Base-by-base conservation (phyloP, 2,797 vertebrate genomes). In the Antennarius maculatus region DNA sequence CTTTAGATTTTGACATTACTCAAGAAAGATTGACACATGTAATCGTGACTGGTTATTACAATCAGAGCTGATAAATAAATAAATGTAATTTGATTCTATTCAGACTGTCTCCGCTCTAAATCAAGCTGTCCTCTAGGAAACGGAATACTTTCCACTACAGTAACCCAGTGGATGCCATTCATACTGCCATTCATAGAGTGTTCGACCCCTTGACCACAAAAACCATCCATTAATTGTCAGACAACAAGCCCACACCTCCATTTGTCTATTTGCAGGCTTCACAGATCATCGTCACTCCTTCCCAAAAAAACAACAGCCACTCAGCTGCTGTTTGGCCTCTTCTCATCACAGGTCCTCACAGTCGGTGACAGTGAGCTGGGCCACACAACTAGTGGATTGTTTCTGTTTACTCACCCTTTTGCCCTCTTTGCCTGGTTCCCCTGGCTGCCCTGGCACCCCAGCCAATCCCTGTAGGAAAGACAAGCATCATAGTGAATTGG, bases 341-440 rank as follows among this genome's bases (percentile, higher is more conserved):
- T 82, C 79, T 56, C 75, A 66, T 45, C 49, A 58, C 83, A 86
- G 60, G 50, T 79, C 80, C 84, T 80, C 69, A 71, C 85, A 57
- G 70, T 58, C 49, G 49, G n/a, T 49, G 69, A 62, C 72, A 61
- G 64, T 31, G 12, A 55, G 61, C 58, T 66, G 69, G 80, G 73
- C 86, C 85, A 89, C 83, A 86, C 82, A 86, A 83, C 82, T 47
- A 75, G 62, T 56, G 37, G 55, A 62, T 71, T 79, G 76, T 81
- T 79, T 68, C 61, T 76, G 86, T 91, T 93, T 90, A 97, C 97
- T 98, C 92, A 99, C 98, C 95, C 96, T 97, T 87, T 96, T 96
- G 87, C 97, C 97, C 88, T 98, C 97, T 92, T 95, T 97, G 78
- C 97, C 97, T 79, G 93, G 89, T 72, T 95, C 93, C 77, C 97